A percentile compares a stretch with the other conserved stretches of the same genome.
Evolutionary conservation across 2,113 vertebrate species (phyloP).

Genomic region (Stigmatopora argus): DNA sequence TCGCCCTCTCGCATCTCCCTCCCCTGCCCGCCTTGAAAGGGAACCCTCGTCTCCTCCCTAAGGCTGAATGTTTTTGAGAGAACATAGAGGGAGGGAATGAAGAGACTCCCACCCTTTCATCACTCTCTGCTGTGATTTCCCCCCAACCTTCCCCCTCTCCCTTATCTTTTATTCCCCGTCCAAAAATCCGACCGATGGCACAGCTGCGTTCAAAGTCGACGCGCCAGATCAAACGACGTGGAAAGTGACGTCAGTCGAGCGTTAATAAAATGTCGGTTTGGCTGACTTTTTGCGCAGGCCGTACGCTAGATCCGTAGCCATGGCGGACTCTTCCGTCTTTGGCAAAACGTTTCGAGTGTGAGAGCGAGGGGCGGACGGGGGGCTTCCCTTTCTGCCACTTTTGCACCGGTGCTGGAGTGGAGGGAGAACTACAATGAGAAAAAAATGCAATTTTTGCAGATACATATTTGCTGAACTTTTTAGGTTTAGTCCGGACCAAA

Average conservation of each 20-base stretch:
- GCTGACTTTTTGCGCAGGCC: slow-evolving; percentile 31
- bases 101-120: slow-evolving; percentile 54
- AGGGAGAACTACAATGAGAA: slow-evolving; percentile 5
- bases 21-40: slow-evolving; percentile 56
- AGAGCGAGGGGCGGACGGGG: slow-evolving; percentile 9
- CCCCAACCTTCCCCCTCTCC: neutral
- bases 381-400: slow-evolving; percentile 20
- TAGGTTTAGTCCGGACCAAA: too few relatives aligned
- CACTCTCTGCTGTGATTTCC: slow-evolving; percentile 41
- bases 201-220: slow-evolving; percentile 53
- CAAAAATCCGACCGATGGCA: slow-evolving; percentile 42
- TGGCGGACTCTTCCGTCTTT: slow-evolving; percentile 38
- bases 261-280: slow-evolving; percentile 37
- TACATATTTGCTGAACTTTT: too few relatives aligned
- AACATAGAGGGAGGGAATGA: slow-evolving; percentile 1
- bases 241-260: slow-evolving; percentile 31
- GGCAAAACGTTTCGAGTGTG: slow-evolving; percentile 37
- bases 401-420: slow-evolving; percentile 20
- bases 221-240: slow-evolving; percentile 35
- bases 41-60: slow-evolving; percentile 54
- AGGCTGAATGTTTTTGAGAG: slow-evolving; percentile 56
- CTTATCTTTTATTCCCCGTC: slow-evolving; percentile 33
- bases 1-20: slow-evolving; percentile 45
- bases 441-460: too few relatives aligned
- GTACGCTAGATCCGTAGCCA: slow-evolving; percentile 35